Base-by-base conservation (phyloP, 2,888 invertebrate genomes). In the Calameuta pallipes region DNA sequence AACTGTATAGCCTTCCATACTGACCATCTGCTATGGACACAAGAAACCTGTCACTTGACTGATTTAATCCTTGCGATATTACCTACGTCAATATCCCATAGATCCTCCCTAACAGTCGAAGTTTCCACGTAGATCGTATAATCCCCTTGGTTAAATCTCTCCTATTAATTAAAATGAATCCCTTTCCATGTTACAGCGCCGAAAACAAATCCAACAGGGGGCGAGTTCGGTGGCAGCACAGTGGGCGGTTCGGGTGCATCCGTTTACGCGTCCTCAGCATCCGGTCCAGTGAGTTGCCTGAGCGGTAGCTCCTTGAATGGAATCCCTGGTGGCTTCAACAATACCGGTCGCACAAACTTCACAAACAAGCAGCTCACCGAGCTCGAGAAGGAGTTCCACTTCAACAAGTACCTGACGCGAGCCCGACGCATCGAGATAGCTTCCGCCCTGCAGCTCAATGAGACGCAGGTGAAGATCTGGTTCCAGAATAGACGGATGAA, bases 301-400 rank as follows among this genome's bases (percentile, higher is more conserved):
- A 81, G 85, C 80, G 84, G 87, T 35, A 83, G 86, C 30, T 81
- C 88, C 0, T 80, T 88, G 37, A 81, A 84, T 6, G 87, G 89
- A 13, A 85, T 89, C 11, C 86, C 88, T 6, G 87, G 88, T 11
- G 86, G 87, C 73, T 91, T 94, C 83, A 97, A 97, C 93, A 96
- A 96, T 93, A 97, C 97, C 23, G 98, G 98, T 68, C 94, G 99
- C 77, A 99, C 99, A 69, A 99, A 99, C 93, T 99, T 99, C 93
- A 99, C 99, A 85, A 99, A 99, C 92, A 99, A 99, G 92, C 99
- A 99, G 92, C 95, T 99, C 83, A 99, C 99, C 3, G 99, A 99
- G 92, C 94, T 99, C 84, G 99, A 99, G 92, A 99, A 99, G 91
- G 99, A 99, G 92, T 99, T 99, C 93, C 99, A 99, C 92, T 99